A percentile compares a stretch with the other conserved stretches of the same genome.
phyloP scores from a whole-genome alignment of 2,113 vertebrate species.

The Sinocyclocheilus anshuiensis region DNA sequence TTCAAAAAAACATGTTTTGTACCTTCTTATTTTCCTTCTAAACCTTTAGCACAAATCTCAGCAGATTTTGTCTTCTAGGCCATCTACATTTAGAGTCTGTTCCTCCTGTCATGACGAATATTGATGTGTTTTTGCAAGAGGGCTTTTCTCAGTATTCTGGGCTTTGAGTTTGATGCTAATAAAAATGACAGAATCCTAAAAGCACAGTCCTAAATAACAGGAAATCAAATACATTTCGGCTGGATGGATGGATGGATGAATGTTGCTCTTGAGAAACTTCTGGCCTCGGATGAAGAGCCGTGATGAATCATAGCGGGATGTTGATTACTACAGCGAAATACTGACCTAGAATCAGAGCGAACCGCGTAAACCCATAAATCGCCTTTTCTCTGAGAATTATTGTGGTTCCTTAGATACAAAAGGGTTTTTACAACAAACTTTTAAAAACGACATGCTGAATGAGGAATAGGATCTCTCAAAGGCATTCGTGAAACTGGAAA shows the following conservation, averaged over 20 bases:
- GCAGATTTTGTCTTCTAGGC: slow-evolving; percentile 12
- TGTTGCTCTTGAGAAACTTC: slow-evolving; percentile 28
- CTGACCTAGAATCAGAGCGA: slow-evolving; percentile 15
- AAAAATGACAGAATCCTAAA: slow-evolving; percentile 29
- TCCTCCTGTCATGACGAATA: slow-evolving; percentile 16
- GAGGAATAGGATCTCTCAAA: not conserved
- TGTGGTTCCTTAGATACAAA: not conserved
- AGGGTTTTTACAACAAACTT: slow-evolving; percentile 9
- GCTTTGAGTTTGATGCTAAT: slow-evolving; percentile 25
- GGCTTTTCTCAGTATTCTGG: slow-evolving; percentile 28
- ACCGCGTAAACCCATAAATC: slow-evolving; percentile 28
- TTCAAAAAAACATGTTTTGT: not conserved
- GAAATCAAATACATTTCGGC: slow-evolving; percentile 26
- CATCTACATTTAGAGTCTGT: slow-evolving; percentile 31
- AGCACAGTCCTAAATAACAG: slow-evolving; percentile 27
- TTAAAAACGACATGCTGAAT: slow-evolving; percentile 26
- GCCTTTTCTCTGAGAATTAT: not conserved
- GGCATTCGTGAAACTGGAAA: not conserved
- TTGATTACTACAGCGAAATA: slow-evolving; percentile 19
- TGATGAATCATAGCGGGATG: slow-evolving; percentile 41
- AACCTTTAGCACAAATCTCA: slow-evolving; percentile 21
- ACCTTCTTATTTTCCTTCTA: not conserved
- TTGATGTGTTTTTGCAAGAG: slow-evolving; percentile 34
- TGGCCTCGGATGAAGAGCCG: slow-evolving; percentile 37
- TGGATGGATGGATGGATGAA: slow-evolving; percentile 10